Evolutionary conservation across 2,113 vertebrate genomes (phyloP).

Genomic region (Equus przewalskii): DNA sequence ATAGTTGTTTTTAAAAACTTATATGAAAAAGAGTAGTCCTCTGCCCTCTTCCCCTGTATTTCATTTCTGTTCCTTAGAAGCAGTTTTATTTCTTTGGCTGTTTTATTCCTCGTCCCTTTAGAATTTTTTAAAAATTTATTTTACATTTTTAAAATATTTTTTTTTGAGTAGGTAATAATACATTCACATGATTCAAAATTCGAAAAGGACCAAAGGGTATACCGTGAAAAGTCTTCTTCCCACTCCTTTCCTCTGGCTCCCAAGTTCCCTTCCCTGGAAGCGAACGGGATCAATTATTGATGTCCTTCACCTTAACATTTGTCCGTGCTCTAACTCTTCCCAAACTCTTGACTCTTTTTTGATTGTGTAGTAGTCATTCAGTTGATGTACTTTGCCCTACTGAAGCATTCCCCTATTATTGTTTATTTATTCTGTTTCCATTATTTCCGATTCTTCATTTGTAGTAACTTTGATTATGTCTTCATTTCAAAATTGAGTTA

Average conservation of each 20-base stretch:
- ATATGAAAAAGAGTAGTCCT: background rate
- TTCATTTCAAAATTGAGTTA: conserved; percentile 48
- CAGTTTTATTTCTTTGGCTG: conserved; percentile 16
- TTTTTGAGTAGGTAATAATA: conserved; percentile 17
- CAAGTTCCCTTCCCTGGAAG: background rate
- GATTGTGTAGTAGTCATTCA: background rate
- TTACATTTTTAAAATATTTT: background rate
- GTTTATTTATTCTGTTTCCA: background rate
- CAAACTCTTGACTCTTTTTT: background rate
- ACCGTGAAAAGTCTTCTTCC: background rate
- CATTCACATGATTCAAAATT: conserved; percentile 4
- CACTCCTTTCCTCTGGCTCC: background rate
- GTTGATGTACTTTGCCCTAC: background rate
- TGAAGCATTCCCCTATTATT: background rate
- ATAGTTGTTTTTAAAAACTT: background rate
- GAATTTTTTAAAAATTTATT: background rate
- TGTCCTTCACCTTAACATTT: background rate
- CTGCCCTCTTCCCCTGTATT: background rate
- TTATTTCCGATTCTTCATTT: conserved; percentile 48
- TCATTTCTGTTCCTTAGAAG: conserved; percentile 22
- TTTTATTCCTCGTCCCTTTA: conserved; percentile 38
- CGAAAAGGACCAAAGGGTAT: background rate
- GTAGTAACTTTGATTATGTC: conserved; percentile 11
- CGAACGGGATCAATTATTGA: background rate
- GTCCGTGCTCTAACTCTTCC: background rate